phyloP scores from a whole-genome alignment of 2,797 vertebrate species.

The Rhynchonycteris naso region DNA sequence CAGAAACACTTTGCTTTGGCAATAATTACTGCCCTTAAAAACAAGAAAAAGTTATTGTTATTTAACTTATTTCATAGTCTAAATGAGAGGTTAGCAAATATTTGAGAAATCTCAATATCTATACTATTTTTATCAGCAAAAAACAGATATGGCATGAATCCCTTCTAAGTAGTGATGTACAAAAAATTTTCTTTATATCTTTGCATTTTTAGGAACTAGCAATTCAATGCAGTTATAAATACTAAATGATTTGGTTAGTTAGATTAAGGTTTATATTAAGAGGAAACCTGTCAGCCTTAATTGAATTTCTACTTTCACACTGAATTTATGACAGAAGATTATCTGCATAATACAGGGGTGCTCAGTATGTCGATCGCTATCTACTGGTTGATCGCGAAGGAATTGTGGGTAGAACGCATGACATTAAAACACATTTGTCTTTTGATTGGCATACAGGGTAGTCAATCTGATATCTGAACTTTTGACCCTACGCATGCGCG shows the following conservation, averaged over 20 bases:
- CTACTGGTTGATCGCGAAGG: too few relatives aligned
- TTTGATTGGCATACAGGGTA: too few relatives aligned
- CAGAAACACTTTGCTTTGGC: background rate
- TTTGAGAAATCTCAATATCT: background rate
- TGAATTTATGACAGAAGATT: constrained; percentile 62
- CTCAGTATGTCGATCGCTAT: too few relatives aligned
- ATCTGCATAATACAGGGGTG: too few relatives aligned
- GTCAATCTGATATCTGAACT: too few relatives aligned
- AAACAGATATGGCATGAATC: background rate
- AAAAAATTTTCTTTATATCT: constrained; percentile 55
- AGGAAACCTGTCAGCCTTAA: constrained; percentile 51
- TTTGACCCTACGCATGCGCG: too few relatives aligned
- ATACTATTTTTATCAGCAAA: background rate
- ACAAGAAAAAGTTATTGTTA: constrained; percentile 25
- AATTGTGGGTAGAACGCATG: too few relatives aligned
- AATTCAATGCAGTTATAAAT: constrained; percentile 67
- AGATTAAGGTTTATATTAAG: background rate
- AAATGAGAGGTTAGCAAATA: constrained; percentile 5
- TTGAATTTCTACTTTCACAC: constrained; percentile 68
- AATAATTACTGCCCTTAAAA: constrained; percentile 21
- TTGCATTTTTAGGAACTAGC: constrained; percentile 56
- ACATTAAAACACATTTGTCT: too few relatives aligned
- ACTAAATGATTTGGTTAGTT: constrained; percentile 66
- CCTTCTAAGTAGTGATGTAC: constrained; percentile 26
- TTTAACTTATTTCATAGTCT: background rate